Evolutionary conservation across 2,888 invertebrate species (phyloP), one percentile per base, ranked within the genome.

Genomic region (Drosophila macrothrix): DNA sequence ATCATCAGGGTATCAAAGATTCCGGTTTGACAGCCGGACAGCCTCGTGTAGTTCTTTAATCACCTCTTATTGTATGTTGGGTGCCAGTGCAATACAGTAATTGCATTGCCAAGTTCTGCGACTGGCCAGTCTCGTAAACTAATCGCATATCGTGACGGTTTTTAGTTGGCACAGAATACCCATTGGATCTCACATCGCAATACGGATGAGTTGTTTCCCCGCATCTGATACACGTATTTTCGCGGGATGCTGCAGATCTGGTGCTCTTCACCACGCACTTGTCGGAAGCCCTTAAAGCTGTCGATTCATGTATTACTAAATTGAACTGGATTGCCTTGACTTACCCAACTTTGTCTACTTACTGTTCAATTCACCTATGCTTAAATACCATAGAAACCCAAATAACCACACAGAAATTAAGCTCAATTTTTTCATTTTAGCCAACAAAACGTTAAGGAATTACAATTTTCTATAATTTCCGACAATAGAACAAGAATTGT

Each of bases 231-330:
- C 55, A 55, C 19, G 19, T 2, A 37, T 37, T 55, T 7, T 9
- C 0, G 16, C 0, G 25, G 1, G 16, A 25, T 25, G 4, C 2
- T 46, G 25, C 16, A 16, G 4, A 9, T 16, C 25, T 46, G 16
- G 25, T 25, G 16, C 4, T 25, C 16, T 25, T 46, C 25, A 9
- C 2, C 46, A 4, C 16, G 4, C 16, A 25, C 2, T 2, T 2
- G 2, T 1, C 2, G 9, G 25, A 1, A 4, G 0, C 7, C 16
- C 0, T 25, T 16, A 9, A 1, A 16, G 46, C 25, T 46, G 25
- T 46, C 16, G 46, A 25, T 46, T 46, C 7, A 22, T 7, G 4
- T 2, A 14, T 46, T 14, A 7, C n/a, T 0, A 12, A 43, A 43
- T 43, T 22, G n/a, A n/a, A 7, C 14, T 22, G 16, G 7, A 46